These are phyloP conservation scores for Panagrolaimus sp. DNA, from an alignment of 1,140 invertebrate species.

Conservation along the genomic window DNA sequence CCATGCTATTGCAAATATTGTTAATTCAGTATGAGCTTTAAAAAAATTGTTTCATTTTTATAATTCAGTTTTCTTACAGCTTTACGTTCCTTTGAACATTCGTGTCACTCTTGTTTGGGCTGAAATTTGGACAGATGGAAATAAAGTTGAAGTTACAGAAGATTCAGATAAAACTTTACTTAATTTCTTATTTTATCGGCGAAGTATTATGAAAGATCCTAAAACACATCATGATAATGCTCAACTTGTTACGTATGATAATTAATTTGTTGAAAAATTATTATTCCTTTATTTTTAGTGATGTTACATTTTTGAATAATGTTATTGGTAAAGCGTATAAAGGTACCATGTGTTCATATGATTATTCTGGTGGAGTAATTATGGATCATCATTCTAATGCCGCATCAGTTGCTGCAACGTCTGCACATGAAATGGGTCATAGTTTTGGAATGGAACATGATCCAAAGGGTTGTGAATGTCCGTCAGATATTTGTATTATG, in stretches of 20 bases:
- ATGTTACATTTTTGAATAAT: slow-evolving; percentile 74
- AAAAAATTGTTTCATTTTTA: slow-evolving; percentile 2
- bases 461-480: slow-evolving; percentile 64
- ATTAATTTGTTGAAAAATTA: too few relatives aligned
- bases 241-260: slow-evolving; percentile 72
- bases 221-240: slow-evolving; percentile 81
- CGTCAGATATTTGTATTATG: slow-evolving; percentile 85
- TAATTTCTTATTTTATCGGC: slow-evolving; percentile 51
- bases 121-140: slow-evolving; percentile 51
- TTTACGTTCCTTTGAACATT: slow-evolving; percentile 54
- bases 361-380: slow-evolving; percentile 90
- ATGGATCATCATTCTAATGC: slow-evolving; percentile 63
- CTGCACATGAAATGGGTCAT: slow-evolving; percentile 98
- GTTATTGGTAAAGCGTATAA: slow-evolving; percentile 94
- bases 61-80: slow-evolving; percentile 30
- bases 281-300: slow-evolving; percentile 40
- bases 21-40: slow-evolving; percentile 46
- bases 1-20: slow-evolving; percentile 46
- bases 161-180: slow-evolving; percentile 44
- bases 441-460: slow-evolving; percentile 62
- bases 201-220: slow-evolving; percentile 33
- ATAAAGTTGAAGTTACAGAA: slow-evolving; percentile 41
- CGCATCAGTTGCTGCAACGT: slow-evolving; percentile 80
- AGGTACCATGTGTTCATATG: slow-evolving; percentile 91
- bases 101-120: slow-evolving; percentile 49